Conservation (phyloP, 2,113 vertebrate genomes). For the Vanacampus margaritifer region DNA sequence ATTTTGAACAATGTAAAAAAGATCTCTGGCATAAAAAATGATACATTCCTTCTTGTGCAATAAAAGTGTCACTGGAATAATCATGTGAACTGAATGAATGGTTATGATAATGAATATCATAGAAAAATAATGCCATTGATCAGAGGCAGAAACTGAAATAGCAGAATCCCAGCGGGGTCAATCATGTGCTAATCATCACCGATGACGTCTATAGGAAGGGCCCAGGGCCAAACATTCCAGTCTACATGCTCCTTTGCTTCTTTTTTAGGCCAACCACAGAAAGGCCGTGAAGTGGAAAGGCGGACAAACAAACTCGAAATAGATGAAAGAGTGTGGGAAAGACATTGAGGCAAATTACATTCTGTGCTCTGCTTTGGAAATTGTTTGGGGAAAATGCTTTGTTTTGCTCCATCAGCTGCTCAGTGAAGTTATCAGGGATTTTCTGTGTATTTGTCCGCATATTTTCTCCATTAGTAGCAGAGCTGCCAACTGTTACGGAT, state of each 20-base stretch:
- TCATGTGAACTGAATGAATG: conserved; percentile 24
- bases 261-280: conserved; percentile 21
- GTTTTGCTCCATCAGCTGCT: not conserved
- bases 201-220: conserved; percentile 24
- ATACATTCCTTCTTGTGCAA: conserved; percentile 9
- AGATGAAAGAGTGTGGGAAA: conserved; percentile 54
- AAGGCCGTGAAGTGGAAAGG: conserved; percentile 21
- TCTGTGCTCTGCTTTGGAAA: not conserved
- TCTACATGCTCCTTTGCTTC: conserved; percentile 32
- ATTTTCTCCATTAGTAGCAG: not conserved
- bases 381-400: conserved; percentile 9
- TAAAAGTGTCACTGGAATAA: conserved; percentile 6
- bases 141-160: not conserved
- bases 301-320: conserved; percentile 50
- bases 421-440: not conserved
- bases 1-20: not conserved
- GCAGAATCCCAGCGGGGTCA: conserved; percentile 8
- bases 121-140: not conserved
- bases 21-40: not conserved
- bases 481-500: too few relatives aligned
- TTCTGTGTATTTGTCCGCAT: not conserved
- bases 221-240: conserved; percentile 16
- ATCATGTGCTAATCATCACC: conserved; percentile 53
- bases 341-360: conserved; percentile 10
- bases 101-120: not conserved